phyloP scores from a whole-genome alignment of 2,113 vertebrate genomes.

The Hystrix brachyura region DNA sequence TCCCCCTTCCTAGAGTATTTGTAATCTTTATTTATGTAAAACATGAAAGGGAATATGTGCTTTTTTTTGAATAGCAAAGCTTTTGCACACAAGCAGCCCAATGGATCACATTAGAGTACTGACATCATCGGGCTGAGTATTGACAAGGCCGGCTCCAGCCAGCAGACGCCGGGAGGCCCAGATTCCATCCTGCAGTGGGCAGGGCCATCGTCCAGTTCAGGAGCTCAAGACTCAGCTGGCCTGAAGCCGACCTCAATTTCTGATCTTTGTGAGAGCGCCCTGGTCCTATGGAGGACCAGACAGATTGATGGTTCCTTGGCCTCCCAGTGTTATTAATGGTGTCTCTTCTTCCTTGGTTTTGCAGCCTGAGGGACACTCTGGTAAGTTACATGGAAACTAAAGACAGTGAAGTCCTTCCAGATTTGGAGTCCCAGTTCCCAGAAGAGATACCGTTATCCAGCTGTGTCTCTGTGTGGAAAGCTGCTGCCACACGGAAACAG shows the following conservation, averaged over 20 bases:
- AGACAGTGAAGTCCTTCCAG: slow-evolving; percentile 84
- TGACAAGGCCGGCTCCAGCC: background rate
- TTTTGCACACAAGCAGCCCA: background rate
- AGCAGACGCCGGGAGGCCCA: accelerated
- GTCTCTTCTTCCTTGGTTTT: slow-evolving; percentile 62
- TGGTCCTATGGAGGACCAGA: background rate
- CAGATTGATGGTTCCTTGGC: background rate
- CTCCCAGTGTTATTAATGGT: background rate
- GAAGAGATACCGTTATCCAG: slow-evolving; percentile 89
- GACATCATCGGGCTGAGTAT: background rate
- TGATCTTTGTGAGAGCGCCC: background rate
- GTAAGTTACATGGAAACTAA: slow-evolving; percentile 91
- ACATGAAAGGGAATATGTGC: background rate
- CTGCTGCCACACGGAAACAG: slow-evolving; percentile 88
- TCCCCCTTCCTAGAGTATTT: background rate
- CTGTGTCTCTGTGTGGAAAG: slow-evolving; percentile 91
- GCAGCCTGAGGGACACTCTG: slow-evolving; percentile 92
- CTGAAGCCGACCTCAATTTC: background rate
- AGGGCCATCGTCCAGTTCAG: background rate
- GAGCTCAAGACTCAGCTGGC: background rate
- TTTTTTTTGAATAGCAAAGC: background rate
- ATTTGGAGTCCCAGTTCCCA: slow-evolving; percentile 91
- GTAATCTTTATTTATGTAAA: background rate
- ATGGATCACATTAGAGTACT: background rate
- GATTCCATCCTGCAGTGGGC: background rate